Base-by-base conservation (phyloP, 2,113 vertebrate species). In the Chionodraco myersi region DNA sequence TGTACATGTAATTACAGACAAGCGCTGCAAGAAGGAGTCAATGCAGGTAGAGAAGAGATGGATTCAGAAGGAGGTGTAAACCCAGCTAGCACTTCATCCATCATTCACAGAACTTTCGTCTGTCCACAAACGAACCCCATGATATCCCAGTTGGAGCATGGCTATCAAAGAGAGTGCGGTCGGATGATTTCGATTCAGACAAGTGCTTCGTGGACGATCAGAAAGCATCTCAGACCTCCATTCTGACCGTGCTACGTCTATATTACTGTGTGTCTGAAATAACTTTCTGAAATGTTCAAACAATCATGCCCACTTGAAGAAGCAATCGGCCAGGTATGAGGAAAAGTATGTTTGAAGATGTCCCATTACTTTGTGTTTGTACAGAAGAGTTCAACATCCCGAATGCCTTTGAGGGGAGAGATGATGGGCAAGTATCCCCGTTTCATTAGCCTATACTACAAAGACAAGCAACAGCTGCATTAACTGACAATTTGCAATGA, bases 1-100 rank as follows among this genome's bases (percentile, higher is more conserved):
- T 64, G 49, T 57, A 71, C 47, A 76, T 84, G 64, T 75, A 86
- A 86, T 77, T 84, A 80, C 72, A 64, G 72, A 78, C 66, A 69
- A 47, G 53, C 8, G 21, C 51, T 41, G 49, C 0, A 1, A 69
- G n/a, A 23, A 68, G 30, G 51, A 60, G 61, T 41, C 48, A 57
- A 72, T 6, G 60, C 47, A 56, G 76, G 41, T 65, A 56, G 15
- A 63, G 48, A 10, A 49, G 51, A 36, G 45, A 59, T 76, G 13
- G 54, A 75, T 83, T 41, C 56, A 51, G 59, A 64, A 0, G 5
- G 64, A 73, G 48, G 44, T 30, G 60, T 30, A 53, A 67, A 58
- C 51, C 53, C 13, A n/a, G 63, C 78, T 64, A 66, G 61, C 45
- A 72, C 52, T 64, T 77, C 52, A 64, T 84, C 69, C 62, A 75